Evolutionary conservation across 1,140 invertebrate species (phyloP).

Genomic region (Brachionus rotundiformis): DNA sequence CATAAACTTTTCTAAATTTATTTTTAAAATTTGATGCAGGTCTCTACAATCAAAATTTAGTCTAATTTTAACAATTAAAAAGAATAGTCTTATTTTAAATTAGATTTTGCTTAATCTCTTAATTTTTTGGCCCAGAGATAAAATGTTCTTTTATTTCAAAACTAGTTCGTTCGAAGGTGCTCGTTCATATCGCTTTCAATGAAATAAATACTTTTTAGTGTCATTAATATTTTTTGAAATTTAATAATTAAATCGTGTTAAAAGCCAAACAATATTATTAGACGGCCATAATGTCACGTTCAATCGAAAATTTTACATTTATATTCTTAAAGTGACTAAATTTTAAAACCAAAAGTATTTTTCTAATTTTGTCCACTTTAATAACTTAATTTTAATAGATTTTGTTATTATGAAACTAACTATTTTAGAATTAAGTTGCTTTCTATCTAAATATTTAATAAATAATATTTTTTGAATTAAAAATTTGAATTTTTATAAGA

Average conservation of each 20-base stretch:
- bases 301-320: not conserved
- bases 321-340: not conserved
- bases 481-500: not conserved
- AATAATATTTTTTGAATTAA: not conserved
- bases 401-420: not conserved
- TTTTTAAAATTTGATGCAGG: not conserved
- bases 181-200: not conserved
- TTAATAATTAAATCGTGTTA: not conserved
- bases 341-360: not conserved
- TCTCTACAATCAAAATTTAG: conserved; percentile 15
- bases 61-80: conserved; percentile 20
- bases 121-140: not conserved
- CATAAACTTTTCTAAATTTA: conserved; percentile 21
- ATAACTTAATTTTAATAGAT: not conserved
- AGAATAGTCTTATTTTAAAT: conserved; percentile 31
- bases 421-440: not conserved
- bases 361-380: not conserved
- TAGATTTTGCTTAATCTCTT: conserved; percentile 3
- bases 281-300: conserved; percentile 3
- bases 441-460: not conserved
- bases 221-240: not conserved
- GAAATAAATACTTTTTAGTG: conserved; percentile 5
- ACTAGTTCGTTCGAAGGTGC: not conserved
- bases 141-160: conserved; percentile 5
- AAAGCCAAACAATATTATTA: not conserved